Conservation (phyloP, 2,888 invertebrate species). For the Apoderus coryli region DNA sequence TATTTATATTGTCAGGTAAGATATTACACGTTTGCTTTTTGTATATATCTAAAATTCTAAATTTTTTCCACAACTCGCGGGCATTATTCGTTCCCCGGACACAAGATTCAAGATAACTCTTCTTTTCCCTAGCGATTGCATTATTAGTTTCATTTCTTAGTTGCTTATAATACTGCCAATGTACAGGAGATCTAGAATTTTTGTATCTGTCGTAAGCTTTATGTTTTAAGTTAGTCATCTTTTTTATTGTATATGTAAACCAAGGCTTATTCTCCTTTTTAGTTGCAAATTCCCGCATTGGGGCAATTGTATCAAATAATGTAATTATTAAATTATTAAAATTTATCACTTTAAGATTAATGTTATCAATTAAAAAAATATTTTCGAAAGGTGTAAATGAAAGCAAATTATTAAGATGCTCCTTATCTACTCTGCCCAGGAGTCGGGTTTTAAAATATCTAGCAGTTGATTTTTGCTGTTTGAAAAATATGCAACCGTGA, state of each 20-base stretch:
- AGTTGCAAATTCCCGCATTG: not conserved
- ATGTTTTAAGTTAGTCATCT: not conserved
- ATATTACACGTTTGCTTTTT: not conserved
- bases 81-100: not conserved
- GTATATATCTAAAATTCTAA: not conserved
- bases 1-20: not conserved
- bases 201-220: conserved; percentile 2
- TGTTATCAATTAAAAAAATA: not conserved
- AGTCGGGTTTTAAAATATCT: not conserved
- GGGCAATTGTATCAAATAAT: conserved; percentile 1
- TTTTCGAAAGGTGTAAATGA: not conserved
- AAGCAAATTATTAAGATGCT: not conserved
- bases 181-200: not conserved
- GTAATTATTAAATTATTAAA: not conserved
- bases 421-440: conserved; percentile 1
- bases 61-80: conserved; percentile 2
- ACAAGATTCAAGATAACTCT: not conserved
- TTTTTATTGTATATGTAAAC: conserved; percentile 1
- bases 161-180: not conserved
- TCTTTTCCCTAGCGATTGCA: not conserved
- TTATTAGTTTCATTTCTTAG: not conserved
- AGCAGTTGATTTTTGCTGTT: too few species aligned
- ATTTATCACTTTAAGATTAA: not conserved
- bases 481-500: too few species aligned
- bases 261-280: not conserved